phyloP scores from a whole-genome alignment of 2,888 invertebrate species.

The Melikaiella ostensackeni region DNA sequence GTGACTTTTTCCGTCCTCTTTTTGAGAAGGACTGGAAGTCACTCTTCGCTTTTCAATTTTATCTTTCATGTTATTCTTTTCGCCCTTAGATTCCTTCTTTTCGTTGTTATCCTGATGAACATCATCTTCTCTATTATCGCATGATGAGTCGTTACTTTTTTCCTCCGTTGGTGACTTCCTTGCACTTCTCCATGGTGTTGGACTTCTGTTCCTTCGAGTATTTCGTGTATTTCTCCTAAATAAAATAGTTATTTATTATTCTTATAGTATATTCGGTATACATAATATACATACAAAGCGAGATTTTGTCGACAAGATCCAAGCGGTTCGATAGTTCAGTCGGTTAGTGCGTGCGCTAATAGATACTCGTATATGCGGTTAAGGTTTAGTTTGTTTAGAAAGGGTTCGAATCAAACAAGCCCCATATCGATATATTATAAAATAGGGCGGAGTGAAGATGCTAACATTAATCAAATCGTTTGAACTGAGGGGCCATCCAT shows the following conservation, averaged over 20 bases:
- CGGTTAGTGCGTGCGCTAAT: too few species aligned
- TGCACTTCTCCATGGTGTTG: conserved; percentile 26
- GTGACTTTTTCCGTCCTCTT: neutral
- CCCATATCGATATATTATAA: too few species aligned
- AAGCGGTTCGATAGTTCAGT: too few species aligned
- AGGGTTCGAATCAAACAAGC: too few species aligned
- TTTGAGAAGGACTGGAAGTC: neutral
- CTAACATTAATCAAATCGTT: too few species aligned
- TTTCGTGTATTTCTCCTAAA: neutral
- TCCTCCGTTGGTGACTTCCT: neutral
- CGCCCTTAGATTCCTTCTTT: neutral
- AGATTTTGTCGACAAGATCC: too few species aligned
- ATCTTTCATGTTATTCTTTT: neutral
- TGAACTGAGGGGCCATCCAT: too few species aligned
- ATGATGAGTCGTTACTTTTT: neutral
- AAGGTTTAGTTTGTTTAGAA: too few species aligned
- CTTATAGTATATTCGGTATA: neutral
- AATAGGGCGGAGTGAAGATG: too few species aligned
- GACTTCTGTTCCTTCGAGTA: conserved; percentile 10
- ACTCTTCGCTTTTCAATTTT: neutral
- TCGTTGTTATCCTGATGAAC: neutral
- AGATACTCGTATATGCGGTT: too few species aligned
- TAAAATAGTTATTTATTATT: neutral
- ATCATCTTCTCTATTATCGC: neutral
- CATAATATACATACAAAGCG: neutral